phyloP scores from a whole-genome alignment of 1,140 invertebrate species.

The Sminthurides bifidus region DNA sequence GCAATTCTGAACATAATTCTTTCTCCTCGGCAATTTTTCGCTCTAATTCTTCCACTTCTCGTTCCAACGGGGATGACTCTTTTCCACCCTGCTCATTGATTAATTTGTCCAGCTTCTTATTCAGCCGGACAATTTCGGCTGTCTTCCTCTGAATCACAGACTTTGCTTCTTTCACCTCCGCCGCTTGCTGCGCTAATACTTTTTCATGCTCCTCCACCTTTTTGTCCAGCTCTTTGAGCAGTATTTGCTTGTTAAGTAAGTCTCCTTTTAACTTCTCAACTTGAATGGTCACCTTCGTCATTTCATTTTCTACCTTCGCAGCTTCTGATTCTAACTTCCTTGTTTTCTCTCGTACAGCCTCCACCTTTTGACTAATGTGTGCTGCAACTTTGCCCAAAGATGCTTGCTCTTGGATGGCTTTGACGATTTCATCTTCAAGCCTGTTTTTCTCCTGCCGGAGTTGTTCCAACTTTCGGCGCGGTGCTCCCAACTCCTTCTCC shows the following conservation, averaged over 20 bases:
- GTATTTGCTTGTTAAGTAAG: conserved; percentile 34
- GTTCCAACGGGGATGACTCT: conserved; percentile 41
- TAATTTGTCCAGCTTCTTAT: conserved; percentile 45
- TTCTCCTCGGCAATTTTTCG: conserved; percentile 18
- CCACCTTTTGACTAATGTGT: conserved; percentile 23
- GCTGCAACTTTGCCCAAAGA: conserved; percentile 46
- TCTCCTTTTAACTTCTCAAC: conserved; percentile 44
- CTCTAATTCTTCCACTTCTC: conserved; percentile 40
- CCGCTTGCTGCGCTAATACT: conserved; percentile 41
- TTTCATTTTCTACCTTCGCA: conserved; percentile 48
- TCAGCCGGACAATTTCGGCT: conserved; percentile 36
- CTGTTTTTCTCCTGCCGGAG: conserved; percentile 42
- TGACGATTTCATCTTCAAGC: conserved; percentile 51
- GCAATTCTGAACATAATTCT: conserved; percentile 36
- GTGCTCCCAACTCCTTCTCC: conserved; percentile 34
- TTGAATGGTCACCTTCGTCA: conserved; percentile 47
- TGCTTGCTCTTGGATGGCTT: conserved; percentile 52
- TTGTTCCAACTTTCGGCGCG: conserved; percentile 44
- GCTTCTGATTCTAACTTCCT: conserved; percentile 45
- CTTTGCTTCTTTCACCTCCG: conserved; percentile 33
- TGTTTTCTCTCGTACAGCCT: conserved; percentile 22
- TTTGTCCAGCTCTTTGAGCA: conserved; percentile 39
- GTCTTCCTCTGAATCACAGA: conserved; percentile 24
- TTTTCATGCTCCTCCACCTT: conserved; percentile 42
- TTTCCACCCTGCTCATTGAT: conserved; percentile 39